phyloP scores from a whole-genome alignment of 2,888 invertebrate genomes.

The Leptopterna dolabrata region DNA sequence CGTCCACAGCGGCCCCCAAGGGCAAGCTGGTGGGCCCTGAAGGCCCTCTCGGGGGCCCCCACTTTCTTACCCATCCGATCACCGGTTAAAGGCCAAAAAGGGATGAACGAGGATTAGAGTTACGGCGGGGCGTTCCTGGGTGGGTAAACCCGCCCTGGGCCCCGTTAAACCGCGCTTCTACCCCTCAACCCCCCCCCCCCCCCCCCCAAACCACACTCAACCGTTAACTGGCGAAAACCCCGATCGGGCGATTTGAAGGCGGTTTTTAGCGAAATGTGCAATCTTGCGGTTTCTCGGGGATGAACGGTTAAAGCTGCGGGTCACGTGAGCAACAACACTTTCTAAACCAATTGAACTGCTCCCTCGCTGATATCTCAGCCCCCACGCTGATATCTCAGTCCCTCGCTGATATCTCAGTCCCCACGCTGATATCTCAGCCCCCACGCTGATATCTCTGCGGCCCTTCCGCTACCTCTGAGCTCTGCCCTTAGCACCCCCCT shows the following conservation, averaged over 20 bases:
- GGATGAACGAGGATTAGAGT: slow-evolving; percentile 2
- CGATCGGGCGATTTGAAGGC: not conserved
- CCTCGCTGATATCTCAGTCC: no score
- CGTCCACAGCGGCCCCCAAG: not conserved
- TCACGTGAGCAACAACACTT: not conserved
- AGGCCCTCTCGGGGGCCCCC: not conserved
- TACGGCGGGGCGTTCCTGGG: not conserved
- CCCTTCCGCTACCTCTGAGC: no score
- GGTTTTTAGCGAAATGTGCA: not conserved
- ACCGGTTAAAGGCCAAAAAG: not conserved
- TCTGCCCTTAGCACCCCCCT: no score
- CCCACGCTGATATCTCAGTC: no score
- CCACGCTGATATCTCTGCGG: no score
- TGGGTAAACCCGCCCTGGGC: no score
- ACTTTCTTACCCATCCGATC: not conserved
- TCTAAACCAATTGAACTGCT: not conserved
- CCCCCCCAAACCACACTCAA: no score
- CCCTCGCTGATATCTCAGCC: not conserved
- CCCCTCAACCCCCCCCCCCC: not conserved
- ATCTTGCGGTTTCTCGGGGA: not conserved
- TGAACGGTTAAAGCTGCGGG: not conserved
- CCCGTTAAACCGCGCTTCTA: no score
- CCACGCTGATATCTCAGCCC: no score
- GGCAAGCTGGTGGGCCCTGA: not conserved
- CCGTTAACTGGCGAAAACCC: not conserved